These are phyloP conservation scores for Hippopotamyrus pictus DNA, from an alignment of 2,797 vertebrate species.

Conservation along the genomic window DNA sequence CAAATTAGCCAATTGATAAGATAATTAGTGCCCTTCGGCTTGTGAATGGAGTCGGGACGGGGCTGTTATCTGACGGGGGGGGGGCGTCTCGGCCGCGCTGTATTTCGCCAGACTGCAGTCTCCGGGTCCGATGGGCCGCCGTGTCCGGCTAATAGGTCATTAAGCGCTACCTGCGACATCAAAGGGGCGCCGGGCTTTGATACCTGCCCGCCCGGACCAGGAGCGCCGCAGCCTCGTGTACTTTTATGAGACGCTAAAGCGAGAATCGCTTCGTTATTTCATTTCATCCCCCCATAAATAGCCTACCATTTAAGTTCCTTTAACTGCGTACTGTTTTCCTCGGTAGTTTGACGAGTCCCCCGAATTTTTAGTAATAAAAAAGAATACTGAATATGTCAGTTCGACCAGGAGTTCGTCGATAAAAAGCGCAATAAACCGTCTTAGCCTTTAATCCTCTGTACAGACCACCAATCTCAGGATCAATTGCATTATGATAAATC, in stretches of 20 bases:
- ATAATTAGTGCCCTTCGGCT: slow-evolving; percentile 29
- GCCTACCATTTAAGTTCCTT: not conserved
- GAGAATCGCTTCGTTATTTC: not conserved
- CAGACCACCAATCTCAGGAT: not conserved
- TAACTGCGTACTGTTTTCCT: not conserved
- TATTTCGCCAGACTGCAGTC: slow-evolving; percentile 43
- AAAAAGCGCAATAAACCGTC: not conserved
- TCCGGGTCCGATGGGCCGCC: slow-evolving; percentile 29
- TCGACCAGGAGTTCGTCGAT: not conserved
- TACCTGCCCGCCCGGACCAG: slow-evolving; percentile 26
- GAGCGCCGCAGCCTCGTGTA: not conserved
- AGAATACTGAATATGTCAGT: not conserved
- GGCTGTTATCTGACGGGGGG: slow-evolving; percentile 30
- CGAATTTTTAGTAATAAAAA: not conserved
- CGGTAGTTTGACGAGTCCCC: not conserved
- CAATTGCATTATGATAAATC: slow-evolving; percentile 21
- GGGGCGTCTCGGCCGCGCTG: slow-evolving; percentile 3
- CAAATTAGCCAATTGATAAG: slow-evolving; percentile 33
- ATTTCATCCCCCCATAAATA: not conserved
- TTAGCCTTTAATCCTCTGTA: not conserved
- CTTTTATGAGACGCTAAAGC: not conserved
- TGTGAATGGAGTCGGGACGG: slow-evolving; percentile 24
- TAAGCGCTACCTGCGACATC: slow-evolving; percentile 45
- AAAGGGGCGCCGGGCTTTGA: slow-evolving; percentile 43
- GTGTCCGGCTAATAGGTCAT: slow-evolving; percentile 49